phyloP scores from a whole-genome alignment of 2,797 vertebrate species.

The Pseudochaenichthys georgianus region DNA sequence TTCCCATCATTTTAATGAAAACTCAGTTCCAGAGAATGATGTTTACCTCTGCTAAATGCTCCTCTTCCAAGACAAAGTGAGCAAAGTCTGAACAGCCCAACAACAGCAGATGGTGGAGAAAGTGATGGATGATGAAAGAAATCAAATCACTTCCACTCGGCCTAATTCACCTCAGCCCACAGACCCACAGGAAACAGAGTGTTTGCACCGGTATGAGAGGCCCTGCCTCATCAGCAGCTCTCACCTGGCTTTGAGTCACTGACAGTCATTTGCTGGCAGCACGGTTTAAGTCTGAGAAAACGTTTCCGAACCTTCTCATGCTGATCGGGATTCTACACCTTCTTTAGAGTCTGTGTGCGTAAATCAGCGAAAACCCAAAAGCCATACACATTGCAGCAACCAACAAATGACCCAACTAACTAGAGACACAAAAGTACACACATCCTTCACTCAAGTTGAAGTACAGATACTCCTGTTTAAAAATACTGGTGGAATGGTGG shows the following conservation, averaged over 20 bases:
- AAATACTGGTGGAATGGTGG: too few relatives aligned
- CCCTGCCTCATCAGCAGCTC: not conserved
- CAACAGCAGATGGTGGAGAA: not conserved
- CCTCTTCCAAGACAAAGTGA: not conserved
- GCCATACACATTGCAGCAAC: not conserved
- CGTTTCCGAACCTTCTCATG: not conserved
- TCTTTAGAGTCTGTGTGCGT: not conserved
- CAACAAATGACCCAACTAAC: not conserved
- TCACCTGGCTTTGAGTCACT: slow-evolving; percentile 1
- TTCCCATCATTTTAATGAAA: not conserved
- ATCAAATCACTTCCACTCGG: not conserved
- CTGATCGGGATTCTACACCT: not conserved
- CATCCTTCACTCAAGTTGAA: too few relatives aligned
- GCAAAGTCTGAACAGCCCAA: not conserved
- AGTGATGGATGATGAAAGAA: slow-evolving; percentile 1
- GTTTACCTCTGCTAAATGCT: not conserved
- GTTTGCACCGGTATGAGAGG: not conserved
- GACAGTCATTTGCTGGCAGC: slow-evolving; percentile 3
- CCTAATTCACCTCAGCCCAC: not conserved
- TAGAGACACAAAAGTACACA: too few relatives aligned
- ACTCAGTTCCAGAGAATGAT: not conserved
- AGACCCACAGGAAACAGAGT: not conserved
- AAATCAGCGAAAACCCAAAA: not conserved
- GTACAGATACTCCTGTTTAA: too few relatives aligned
- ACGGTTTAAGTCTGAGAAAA: slow-evolving; percentile 10